These are phyloP conservation scores for Vicugna pacos DNA, from an alignment of 2,113 vertebrate species.

Conservation along the genomic window DNA sequence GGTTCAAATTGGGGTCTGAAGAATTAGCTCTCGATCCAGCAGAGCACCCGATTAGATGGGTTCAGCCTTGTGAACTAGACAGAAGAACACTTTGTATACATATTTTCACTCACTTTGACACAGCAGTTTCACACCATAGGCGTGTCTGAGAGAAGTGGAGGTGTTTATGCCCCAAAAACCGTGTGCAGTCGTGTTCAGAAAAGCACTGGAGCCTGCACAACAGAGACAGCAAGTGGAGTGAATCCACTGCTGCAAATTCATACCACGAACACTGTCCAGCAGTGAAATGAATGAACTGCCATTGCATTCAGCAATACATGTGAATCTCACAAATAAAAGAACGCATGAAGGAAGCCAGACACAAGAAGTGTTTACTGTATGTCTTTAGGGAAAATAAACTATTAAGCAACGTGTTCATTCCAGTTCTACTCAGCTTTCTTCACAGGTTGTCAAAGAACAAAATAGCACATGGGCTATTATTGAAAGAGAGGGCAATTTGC, in stretches of 20 bases:
- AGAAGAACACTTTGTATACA: not conserved
- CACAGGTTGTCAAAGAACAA: not conserved
- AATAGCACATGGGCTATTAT: not conserved
- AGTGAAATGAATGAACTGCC: not conserved
- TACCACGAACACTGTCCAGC: not conserved
- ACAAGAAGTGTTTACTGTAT: not conserved
- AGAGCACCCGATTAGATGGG: not conserved
- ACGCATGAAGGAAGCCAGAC: not conserved
- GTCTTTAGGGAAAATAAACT: not conserved
- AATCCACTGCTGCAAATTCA: not conserved
- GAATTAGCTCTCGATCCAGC: not conserved
- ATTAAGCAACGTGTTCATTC: not conserved
- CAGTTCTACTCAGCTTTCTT: not conserved
- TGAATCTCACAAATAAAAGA: not conserved
- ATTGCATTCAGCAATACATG: not conserved
- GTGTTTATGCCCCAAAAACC: not conserved
- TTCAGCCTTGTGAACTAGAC: not conserved
- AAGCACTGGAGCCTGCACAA: not conserved
- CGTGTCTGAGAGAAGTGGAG: not conserved
- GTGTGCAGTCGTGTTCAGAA: not conserved
- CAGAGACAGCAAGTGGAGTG: not conserved
- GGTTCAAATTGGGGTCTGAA: not conserved
- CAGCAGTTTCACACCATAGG: not conserved
- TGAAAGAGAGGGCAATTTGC: not conserved
- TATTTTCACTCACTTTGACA: not conserved